These are phyloP conservation scores for Perdita meconis DNA, from an alignment of 2,888 invertebrate genomes.

Conservation along the genomic window DNA sequence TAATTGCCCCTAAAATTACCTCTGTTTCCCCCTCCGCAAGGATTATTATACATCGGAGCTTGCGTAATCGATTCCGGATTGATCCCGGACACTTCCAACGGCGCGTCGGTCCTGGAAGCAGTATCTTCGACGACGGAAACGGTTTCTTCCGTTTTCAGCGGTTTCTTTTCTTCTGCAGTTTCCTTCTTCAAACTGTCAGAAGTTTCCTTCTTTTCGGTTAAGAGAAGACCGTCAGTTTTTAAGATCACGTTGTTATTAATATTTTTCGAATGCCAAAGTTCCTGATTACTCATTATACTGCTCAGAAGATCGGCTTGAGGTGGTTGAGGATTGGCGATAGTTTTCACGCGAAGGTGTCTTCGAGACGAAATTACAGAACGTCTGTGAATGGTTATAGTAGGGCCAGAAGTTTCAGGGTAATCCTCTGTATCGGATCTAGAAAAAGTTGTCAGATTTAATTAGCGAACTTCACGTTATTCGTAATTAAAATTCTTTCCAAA, in stretches of 20 bases:
- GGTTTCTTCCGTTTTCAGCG: conserved; percentile 12
- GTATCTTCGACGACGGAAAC: conserved; percentile 21
- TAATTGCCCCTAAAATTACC: conserved; percentile 77
- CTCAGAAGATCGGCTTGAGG: conserved; percentile 86
- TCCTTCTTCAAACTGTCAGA: conserved; percentile 75
- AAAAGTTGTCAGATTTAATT: conserved; percentile 12
- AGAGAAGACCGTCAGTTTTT: conserved; percentile 87
- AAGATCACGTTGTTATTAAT: conserved; percentile 86
- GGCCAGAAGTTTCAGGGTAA: conserved; percentile 69
- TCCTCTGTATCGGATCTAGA: conserved; percentile 75
- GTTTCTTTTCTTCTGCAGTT: conserved; percentile 50
- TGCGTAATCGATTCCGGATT: conserved; percentile 83
- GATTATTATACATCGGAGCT: conserved; percentile 88
- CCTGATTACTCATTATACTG: conserved; percentile 89
- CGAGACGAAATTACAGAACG: conserved; percentile 75
- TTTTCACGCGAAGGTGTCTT: conserved; percentile 78
- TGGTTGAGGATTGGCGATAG: conserved; percentile 67
- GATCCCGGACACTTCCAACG: conserved; percentile 75
- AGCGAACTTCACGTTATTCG: conserved; percentile 2
- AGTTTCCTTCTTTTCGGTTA: conserved; percentile 81
- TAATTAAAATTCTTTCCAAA: conserved; percentile 1
- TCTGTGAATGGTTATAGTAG: conserved; percentile 73
- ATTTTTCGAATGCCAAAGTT: conserved; percentile 89
- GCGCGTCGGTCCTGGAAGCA: conserved; percentile 53
- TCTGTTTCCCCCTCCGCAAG: conserved; percentile 85